phyloP scores from a whole-genome alignment of 2,797 vertebrate species.

The Mus minutoides region DNA sequence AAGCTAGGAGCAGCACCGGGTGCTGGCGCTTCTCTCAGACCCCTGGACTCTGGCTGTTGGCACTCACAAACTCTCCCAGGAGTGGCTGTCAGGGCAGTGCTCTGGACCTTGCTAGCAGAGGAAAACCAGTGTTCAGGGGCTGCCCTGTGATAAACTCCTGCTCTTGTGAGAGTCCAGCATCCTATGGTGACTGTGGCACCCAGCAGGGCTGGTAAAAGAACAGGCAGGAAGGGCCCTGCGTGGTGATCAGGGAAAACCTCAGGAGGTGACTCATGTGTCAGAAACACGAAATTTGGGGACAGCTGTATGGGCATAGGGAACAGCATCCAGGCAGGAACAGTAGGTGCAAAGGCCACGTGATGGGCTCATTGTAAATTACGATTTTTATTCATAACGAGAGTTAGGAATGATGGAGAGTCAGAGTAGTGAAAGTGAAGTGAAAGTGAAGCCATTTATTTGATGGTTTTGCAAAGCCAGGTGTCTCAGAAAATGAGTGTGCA shows the following conservation, averaged over 20 bases:
- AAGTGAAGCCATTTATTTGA: not conserved
- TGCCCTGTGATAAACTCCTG: not conserved
- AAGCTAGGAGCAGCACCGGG: not conserved
- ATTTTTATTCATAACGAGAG: not conserved
- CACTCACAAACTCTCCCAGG: not conserved
- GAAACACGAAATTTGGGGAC: not conserved
- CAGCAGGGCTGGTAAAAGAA: not conserved
- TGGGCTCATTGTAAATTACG: not conserved
- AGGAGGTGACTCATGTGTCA: fast-evolving
- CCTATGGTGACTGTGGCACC: not conserved
- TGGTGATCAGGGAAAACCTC: not conserved
- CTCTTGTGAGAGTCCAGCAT: not conserved
- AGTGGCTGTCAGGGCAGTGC: not conserved
- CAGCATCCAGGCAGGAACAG: not conserved
- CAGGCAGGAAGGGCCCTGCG: not conserved
- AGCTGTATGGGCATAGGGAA: not conserved
- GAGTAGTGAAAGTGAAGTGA: not conserved
- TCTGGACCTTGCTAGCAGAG: not conserved
- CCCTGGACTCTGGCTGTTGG: not conserved
- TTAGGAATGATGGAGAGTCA: not conserved
- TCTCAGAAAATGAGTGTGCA: not conserved
- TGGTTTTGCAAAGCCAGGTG: not conserved
- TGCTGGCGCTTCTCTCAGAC: fast-evolving
- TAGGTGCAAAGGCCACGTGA: not conserved
- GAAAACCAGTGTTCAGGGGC: not conserved